Conservation (phyloP, 37 sponge, comb jelly and placozoan genomes). For the Aplysina aerophoba region DNA sequence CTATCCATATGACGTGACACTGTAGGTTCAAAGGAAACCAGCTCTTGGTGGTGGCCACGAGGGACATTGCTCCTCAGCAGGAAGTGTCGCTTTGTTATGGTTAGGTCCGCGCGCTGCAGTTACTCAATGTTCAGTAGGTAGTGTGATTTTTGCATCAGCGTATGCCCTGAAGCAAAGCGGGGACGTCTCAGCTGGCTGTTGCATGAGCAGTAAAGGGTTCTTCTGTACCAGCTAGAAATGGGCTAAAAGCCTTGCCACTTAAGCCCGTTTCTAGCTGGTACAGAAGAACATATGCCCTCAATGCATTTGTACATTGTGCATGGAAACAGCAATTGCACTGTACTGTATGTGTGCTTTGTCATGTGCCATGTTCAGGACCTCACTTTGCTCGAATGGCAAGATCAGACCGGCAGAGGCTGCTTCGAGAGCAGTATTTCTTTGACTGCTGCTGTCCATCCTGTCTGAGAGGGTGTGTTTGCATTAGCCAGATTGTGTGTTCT, state of each 20-base stretch:
- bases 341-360: neutral
- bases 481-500: no score
- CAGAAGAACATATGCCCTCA: no score
- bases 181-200: no score
- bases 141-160: no score
- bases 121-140: no score
- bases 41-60: conserved; percentile 18
- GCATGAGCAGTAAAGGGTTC: no score
- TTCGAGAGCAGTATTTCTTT: conserved; percentile 58
- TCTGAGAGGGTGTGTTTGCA: neutral
- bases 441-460: conserved; percentile 63
- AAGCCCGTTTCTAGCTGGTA: no score
- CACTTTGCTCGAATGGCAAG: conserved; percentile 41
- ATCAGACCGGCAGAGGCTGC: conserved; percentile 30
- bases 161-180: no score
- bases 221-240: no score
- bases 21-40: conserved; percentile 52
- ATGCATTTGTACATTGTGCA: no score
- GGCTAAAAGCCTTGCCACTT: no score
- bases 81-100: conserved; percentile 64
- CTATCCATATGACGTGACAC: neutral
- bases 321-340: neutral
- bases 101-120: neutral
- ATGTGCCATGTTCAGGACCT: conserved; percentile 39
- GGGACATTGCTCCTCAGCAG: conserved; percentile 29